A percentile compares a stretch with the other conserved stretches of the same genome.
These are phyloP conservation scores for Lepidocyrtinus sp. DNA, from an alignment of 2,888 invertebrate species.

Conservation along the genomic window DNA sequence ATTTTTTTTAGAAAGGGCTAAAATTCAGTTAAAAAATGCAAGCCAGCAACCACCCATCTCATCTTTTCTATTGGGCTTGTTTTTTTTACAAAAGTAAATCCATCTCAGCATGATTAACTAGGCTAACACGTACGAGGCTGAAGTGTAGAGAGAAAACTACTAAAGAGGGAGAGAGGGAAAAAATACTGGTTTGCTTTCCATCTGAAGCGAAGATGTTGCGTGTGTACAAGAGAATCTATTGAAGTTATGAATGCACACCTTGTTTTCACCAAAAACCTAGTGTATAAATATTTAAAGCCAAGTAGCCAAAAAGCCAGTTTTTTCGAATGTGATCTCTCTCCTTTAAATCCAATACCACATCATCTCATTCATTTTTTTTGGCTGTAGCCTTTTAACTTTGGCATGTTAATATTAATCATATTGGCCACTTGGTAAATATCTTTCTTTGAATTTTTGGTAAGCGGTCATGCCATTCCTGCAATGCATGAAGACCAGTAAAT, in stretches of 20 bases:
- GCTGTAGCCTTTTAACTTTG: constrained; percentile 3
- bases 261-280: constrained; percentile 49
- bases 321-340: constrained; percentile 47
- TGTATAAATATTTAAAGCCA: constrained; percentile 24
- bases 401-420: constrained; percentile 22
- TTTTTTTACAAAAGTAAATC: constrained; percentile 49
- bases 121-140: constrained; percentile 59
- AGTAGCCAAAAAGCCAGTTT: constrained; percentile 60
- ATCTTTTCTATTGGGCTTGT: constrained; percentile 43
- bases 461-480: neutral
- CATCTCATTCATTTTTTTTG: constrained; percentile 38
- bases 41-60: neutral
- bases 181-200: constrained; percentile 50
- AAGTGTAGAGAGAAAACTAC: constrained; percentile 45
- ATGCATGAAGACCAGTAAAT: neutral
- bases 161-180: constrained; percentile 14
- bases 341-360: neutral
- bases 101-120: constrained; percentile 61
- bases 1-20: constrained; percentile 25
- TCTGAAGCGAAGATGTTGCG: neutral
- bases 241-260: constrained; percentile 36
- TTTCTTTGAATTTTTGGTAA: constrained; percentile 14
- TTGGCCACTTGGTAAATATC: neutral
- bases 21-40: constrained; percentile 5
- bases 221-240: constrained; percentile 7